Base-by-base conservation (phyloP, 2,797 vertebrate species). In the Erpetoichthys calabaricus region DNA sequence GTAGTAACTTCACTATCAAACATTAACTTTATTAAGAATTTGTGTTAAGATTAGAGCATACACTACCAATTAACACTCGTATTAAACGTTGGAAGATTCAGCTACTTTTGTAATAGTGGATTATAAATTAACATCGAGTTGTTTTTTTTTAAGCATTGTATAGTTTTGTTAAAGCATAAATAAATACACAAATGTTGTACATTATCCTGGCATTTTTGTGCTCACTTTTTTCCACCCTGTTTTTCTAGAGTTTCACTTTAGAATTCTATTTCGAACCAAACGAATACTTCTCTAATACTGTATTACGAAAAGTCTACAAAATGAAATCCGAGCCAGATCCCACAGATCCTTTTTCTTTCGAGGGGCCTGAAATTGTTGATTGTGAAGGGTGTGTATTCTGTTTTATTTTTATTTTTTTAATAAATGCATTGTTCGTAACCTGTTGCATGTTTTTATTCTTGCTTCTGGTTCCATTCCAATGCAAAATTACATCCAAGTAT, bases 211-310 rank as follows among this genome's bases (percentile, higher is more conserved):
- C 25, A 25, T 25, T 25, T 25, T 25, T 25, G 25, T 25, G 25
- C 2, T 25, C 25, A 25, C 25, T 25, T 25, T 25, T 25, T 25
- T 25, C 25, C 25, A 25, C 25, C 25, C 25, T 51, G 5, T 60
- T 61, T 57, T 49, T 69, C 50, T 73, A 99, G 96, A 94, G 88
- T 81, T 99, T 98, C 68, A 91, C 91, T 45, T 75, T 99, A 86
- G 95, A 97, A 80, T 99, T 99, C 79, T 84, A 91, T 80, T 99
- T 99, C 45, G 95, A 91, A 71, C 77, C 92, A 62, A 99, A 99
- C 55, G 84, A 89, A 66, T 98, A 84, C 85, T 99, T 99, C 59
- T 88, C 84, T 77, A 98, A 98, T 62, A 68, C 89, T 43, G 69
- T 97, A 60, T 87, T 99, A 78, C 94, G 91, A 45, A 99, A 99